Evolutionary conservation across 2,113 vertebrate genomes (phyloP), one percentile per base, ranked within the genome.

Genomic region (Ciconia stormi): DNA sequence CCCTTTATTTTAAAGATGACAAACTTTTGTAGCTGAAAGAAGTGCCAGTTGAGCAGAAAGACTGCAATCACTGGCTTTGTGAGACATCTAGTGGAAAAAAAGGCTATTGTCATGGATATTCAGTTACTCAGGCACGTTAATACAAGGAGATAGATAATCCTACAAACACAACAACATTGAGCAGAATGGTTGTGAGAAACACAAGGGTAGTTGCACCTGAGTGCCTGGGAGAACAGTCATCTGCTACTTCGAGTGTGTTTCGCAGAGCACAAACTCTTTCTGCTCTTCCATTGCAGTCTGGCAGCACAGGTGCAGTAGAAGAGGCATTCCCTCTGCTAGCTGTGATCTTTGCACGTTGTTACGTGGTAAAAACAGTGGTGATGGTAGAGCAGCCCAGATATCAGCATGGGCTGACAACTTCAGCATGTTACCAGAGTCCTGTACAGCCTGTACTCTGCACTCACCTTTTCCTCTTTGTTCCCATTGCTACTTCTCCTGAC

Each of bases 61-160:
- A 34, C 23, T 30, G 19, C 47, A 89, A 63, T 61, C n/a, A 6
- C 44, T 84, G 87, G 71, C n/a, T 78, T 97, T 89, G 92, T 56
- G 86, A 72, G 97, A 98, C 98, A 98, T 92, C 98, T 98, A 87
- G 98, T 96, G 98, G 4, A 10, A 55, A 89, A 82, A 79, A 87
- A 5, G 10, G 30, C 34, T 59, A 50, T 29, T 82, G 62, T 22
- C 61, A 5, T 3, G 44, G 19, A 17, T 38, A 29, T 32, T 56
- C 59, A 21, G 36, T 21, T 49, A 12, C 34, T 62, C 23, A 22
- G 20, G 11, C 10, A 9, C 4, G 7, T 5, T 18, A 23, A 9
- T 2, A 11, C 5, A 8, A 36, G 49, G 20, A 44, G 7, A 13
- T 5, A 22, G 23, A 14, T 8, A 38, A 40, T 19, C 10, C 40